Percentiles rank a stretch among this genome's conserved stretches.
phyloP scores from a whole-genome alignment of 30 jellyfish, hydroid and myxozoan genomes.

The Cassiopea xamachana region DNA sequence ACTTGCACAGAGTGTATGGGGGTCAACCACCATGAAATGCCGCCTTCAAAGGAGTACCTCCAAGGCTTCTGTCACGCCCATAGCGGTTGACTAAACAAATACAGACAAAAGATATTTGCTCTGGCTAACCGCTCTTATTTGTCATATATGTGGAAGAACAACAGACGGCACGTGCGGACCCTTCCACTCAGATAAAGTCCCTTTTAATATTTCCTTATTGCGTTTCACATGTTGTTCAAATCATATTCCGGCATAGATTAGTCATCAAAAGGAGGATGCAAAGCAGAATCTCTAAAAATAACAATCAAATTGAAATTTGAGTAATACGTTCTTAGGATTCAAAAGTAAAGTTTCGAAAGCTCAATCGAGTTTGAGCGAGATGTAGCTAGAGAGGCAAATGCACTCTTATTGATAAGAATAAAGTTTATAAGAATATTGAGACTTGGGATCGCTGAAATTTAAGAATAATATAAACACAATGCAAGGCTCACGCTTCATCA shows the following conservation, averaged over 20 bases:
- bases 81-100: background rate
- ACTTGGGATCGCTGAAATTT: no score
- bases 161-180: slow-evolving; percentile 7
- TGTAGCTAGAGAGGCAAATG: background rate
- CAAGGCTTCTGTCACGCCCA: background rate
- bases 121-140: background rate
- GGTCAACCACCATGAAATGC: no score
- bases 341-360: background rate
- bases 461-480: no score
- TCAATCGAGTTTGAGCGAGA: background rate
- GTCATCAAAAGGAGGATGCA: background rate
- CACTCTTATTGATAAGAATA: no score
- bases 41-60: no score
- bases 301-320: background rate
- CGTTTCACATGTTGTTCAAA: background rate
- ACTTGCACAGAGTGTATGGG: no score
- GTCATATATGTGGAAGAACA: background rate
- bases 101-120: background rate
- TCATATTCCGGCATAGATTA: background rate
- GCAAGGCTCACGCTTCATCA: no score
- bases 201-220: background rate
- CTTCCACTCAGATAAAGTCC: background rate
- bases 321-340: background rate
- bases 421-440: no score
- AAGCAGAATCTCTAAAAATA: background rate